Evolutionary conservation across 2,113 vertebrate genomes (phyloP), one percentile per base, ranked within the genome.

Genomic region (Platysteira castanea): DNA sequence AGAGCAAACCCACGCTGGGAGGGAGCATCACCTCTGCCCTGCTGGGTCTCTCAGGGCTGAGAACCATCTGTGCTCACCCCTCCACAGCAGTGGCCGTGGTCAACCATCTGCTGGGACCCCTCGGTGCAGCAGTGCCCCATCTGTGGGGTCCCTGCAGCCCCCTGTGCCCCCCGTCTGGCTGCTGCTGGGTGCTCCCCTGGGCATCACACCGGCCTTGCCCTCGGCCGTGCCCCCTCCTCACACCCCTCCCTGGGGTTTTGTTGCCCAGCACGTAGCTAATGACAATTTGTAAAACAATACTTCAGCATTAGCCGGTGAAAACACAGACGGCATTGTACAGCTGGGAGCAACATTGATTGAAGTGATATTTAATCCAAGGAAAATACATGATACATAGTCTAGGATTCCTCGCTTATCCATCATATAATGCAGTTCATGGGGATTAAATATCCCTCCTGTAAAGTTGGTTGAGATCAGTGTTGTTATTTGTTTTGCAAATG

Each of bases 361-460:
- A 91, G 84, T 49, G 96, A 96, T 92, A 97, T 95, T 97, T 96
- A 96, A 97, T 94, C 95, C 90, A 74, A 56, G 84, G 69, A 80
- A 95, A 93, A 91, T 86, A 95, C 69, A 69, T 79, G 82, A 86
- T 93, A 87, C 73, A 74, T 90, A 86, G 92, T 74, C 82, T 96
- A 92, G 84, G 68, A 82, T 96, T 93, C 65, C 91, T 92, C 9
- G 6, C 44, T 93, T 94, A 92, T 97, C 77, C 89, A 87, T 96
- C 89, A 90, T 91, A 96, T 93, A 96, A 93, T 93, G 93, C 87
- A 73, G 83, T 91, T 91, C 75, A 24, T 50, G 68, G 61, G 93
- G 97, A 96, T 97, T 96, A 97, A 93, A 93, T 96, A 90, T 93
- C 97, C 78, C 68, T 74, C 54, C 82, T 81, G 90, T 84, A 84